Percentiles rank a stretch among this genome's conserved stretches.
Evolutionary conservation across 2,113 vertebrate genomes (phyloP).

Genomic region (Piaya cayana): DNA sequence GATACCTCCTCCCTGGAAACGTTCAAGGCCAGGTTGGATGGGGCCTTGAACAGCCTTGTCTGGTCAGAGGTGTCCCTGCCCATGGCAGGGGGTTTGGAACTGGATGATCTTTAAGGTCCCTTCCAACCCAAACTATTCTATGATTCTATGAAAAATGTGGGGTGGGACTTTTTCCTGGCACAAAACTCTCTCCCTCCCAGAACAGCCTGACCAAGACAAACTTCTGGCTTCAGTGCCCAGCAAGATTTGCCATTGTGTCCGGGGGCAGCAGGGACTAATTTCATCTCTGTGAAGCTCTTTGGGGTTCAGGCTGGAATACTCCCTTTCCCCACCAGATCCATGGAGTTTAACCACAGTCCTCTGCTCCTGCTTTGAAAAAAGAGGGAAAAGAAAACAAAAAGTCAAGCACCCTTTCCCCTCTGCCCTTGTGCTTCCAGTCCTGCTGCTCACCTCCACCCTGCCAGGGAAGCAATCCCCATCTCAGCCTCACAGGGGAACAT

Average conservation of each 20-base stretch:
- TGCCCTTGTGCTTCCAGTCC: background rate
- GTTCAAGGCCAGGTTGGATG: no score
- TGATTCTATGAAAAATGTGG: background rate
- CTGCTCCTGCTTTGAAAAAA: background rate
- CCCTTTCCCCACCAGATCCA: background rate
- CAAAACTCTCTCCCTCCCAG: background rate
- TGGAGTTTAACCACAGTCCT: background rate
- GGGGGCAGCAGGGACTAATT: background rate
- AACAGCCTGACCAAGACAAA: background rate
- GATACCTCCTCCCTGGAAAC: no score
- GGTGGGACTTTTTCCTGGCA: background rate
- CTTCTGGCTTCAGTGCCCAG: background rate
- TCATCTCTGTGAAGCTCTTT: background rate
- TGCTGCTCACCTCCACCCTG: background rate
- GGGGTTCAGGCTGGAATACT: background rate
- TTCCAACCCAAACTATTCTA: no score
- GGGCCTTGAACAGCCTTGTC: no score
- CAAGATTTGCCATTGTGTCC: background rate
- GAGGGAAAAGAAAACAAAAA: background rate
- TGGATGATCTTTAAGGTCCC: no score
- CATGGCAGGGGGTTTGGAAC: no score
- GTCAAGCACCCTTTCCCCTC: background rate
- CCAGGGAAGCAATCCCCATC: background rate
- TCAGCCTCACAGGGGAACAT: accelerated
- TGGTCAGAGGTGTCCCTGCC: no score